Conservation (phyloP, 2,113 vertebrate species). For the Monopterus albus region DNA sequence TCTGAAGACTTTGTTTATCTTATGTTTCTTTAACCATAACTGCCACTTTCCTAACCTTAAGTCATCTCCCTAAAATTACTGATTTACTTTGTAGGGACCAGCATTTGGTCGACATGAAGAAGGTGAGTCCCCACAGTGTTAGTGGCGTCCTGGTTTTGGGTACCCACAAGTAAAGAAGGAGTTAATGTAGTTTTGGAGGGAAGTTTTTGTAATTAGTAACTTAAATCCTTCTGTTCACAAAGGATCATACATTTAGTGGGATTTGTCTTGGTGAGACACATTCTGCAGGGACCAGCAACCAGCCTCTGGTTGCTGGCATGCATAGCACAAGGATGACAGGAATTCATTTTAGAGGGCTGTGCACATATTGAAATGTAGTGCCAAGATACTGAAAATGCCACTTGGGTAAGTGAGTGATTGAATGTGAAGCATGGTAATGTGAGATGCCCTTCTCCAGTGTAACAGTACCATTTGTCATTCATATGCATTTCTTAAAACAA, state of each 20-base stretch:
- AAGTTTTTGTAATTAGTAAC: conserved; percentile 55
- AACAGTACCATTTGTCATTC: conserved; percentile 5
- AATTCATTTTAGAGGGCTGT: conserved; percentile 43
- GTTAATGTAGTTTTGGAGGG: conserved; percentile 7
- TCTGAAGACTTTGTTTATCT: no score
- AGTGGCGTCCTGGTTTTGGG: no score
- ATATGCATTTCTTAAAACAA: background rate
- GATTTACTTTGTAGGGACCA: no score
- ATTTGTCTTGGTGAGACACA: conserved; percentile 49
- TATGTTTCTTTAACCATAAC: no score
- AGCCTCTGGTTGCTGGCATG: conserved; percentile 41
- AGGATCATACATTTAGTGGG: conserved; percentile 42
- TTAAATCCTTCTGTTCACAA: conserved; percentile 46
- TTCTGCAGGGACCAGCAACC: conserved; percentile 45
- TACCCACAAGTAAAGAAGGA: background rate
- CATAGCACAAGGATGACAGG: conserved; percentile 39
- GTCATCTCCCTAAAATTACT: no score
- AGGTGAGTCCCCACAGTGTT: no score
- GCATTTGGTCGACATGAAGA: no score
- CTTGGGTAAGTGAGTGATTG: conserved; percentile 29
- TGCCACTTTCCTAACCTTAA: no score
- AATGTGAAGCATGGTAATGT: conserved; percentile 29
- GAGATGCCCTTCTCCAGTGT: conserved; percentile 1
- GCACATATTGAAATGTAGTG: conserved; percentile 35
- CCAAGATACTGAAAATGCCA: conserved; percentile 41